Evolutionary conservation across 1,140 invertebrate genomes (phyloP).

Genomic region (Drosophila miranda): DNA sequence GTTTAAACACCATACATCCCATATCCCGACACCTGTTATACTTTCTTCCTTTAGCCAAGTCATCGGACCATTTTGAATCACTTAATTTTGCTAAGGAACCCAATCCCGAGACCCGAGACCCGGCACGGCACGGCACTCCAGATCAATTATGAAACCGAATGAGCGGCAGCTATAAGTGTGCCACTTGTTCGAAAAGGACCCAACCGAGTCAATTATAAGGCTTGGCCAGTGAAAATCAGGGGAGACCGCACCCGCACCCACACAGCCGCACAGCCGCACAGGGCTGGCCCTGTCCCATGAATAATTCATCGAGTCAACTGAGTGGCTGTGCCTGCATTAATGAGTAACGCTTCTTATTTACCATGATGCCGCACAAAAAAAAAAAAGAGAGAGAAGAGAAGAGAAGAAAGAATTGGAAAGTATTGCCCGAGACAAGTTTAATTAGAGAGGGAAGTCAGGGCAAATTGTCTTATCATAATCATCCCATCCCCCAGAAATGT

Average conservation of each 20-base stretch:
- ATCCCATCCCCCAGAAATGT: conserved; percentile 37
- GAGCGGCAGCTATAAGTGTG: conserved; percentile 51
- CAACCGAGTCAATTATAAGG: conserved; percentile 58
- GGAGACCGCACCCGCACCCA: conserved; percentile 41
- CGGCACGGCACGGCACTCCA: conserved; percentile 35
- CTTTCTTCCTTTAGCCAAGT: conserved; percentile 35
- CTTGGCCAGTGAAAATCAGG: conserved; percentile 10
- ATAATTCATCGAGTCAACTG: conserved; percentile 63
- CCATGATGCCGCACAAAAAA: conserved; percentile 70
- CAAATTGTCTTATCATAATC: conserved; percentile 79
- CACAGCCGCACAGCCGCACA: conserved; percentile 6
- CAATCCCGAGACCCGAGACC: conserved; percentile 11
- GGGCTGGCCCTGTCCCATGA: conserved; percentile 42
- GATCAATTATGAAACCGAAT: conserved; percentile 55
- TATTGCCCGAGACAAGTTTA: conserved; percentile 57
- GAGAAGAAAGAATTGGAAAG: conserved; percentile 23
- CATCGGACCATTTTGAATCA: conserved; percentile 59
- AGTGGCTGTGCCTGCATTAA: conserved; percentile 62
- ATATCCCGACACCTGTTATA: conserved; percentile 55
- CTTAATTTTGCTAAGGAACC: conserved; percentile 53
- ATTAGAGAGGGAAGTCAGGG: conserved; percentile 63
- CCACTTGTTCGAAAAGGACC: conserved; percentile 48
- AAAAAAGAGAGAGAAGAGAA: conserved; percentile 40
- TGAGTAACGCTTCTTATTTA: conserved; percentile 76
- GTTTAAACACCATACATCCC: neutral